Conservation (phyloP, 2,113 vertebrate genomes). For the Centropus unirufus region DNA sequence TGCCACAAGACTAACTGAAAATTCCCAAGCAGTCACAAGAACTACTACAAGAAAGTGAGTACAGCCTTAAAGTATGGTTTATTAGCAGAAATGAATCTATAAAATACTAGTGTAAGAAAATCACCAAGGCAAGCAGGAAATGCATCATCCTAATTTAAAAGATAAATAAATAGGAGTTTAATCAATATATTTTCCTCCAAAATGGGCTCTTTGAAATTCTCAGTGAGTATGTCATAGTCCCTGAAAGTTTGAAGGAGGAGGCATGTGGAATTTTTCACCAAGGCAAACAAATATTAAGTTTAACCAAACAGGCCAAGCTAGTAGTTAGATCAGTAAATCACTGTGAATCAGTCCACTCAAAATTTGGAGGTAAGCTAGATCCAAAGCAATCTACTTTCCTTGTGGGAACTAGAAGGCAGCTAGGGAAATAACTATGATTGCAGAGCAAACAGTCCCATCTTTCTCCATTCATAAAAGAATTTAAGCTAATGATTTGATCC, state of each 20-base stretch:
- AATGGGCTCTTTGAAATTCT: neutral
- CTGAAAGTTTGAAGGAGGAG: neutral
- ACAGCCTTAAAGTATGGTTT: neutral
- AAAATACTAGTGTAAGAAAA: neutral
- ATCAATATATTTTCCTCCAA: neutral
- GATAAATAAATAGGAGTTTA: neutral
- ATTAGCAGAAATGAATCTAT: neutral
- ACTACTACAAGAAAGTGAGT: neutral
- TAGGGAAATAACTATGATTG: conserved; percentile 7
- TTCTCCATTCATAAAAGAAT: neutral
- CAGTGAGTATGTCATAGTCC: neutral
- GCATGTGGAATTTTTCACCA: neutral
- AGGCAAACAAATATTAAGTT: neutral
- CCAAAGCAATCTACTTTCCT: neutral
- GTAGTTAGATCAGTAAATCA: neutral
- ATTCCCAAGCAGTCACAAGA: neutral
- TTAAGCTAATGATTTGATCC: neutral
- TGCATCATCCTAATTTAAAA: neutral
- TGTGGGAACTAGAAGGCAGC: neutral
- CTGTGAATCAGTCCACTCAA: neutral
- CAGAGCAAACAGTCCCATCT: neutral
- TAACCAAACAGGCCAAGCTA: neutral
- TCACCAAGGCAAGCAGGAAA: neutral
- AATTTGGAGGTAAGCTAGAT: neutral
- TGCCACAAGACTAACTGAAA: neutral